Conservation (phyloP, 2,797 vertebrate genomes). For the Harpagifer antarcticus region DNA sequence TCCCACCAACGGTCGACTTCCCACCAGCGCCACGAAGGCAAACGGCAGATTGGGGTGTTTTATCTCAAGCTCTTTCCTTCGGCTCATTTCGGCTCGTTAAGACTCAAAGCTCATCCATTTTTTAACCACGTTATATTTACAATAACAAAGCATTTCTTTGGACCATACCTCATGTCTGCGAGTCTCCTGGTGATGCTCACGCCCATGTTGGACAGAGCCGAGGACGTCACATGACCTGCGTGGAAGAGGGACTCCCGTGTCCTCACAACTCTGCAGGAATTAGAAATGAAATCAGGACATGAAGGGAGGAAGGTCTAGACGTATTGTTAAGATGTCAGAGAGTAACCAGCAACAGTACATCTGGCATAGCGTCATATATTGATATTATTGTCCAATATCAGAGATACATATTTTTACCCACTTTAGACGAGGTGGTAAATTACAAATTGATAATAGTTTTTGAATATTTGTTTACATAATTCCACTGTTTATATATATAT, state of each 20-base stretch:
- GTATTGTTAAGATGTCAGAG: too few species aligned
- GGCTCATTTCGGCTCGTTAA: not conserved
- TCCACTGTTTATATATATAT: too few species aligned
- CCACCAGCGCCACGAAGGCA: too few species aligned
- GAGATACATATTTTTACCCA: too few species aligned
- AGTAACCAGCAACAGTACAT: too few species aligned
- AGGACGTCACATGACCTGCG: slow-evolving; percentile 93
- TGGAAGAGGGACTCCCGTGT: slow-evolving; percentile 94
- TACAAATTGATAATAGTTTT: too few species aligned
- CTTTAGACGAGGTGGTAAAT: too few species aligned
- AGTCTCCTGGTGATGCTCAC: slow-evolving; percentile 91
- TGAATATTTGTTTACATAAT: too few species aligned
- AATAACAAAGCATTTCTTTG: not conserved
- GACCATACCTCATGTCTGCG: slow-evolving; percentile 92
- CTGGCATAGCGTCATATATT: too few species aligned
- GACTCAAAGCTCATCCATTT: not conserved
- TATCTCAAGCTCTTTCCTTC: not conserved
- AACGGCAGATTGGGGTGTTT: not conserved
- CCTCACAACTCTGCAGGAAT: slow-evolving; percentile 89
- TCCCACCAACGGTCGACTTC: not conserved
- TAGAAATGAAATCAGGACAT: too few species aligned
- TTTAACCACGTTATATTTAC: not conserved
- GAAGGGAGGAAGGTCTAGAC: too few species aligned
- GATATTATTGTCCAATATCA: too few species aligned
- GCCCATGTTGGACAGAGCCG: slow-evolving; percentile 90